A percentile compares a stretch with the other conserved stretches of the same genome.
These are phyloP conservation scores for Hydriomena furcata DNA, from an alignment of 2,888 invertebrate genomes.

Conservation along the genomic window DNA sequence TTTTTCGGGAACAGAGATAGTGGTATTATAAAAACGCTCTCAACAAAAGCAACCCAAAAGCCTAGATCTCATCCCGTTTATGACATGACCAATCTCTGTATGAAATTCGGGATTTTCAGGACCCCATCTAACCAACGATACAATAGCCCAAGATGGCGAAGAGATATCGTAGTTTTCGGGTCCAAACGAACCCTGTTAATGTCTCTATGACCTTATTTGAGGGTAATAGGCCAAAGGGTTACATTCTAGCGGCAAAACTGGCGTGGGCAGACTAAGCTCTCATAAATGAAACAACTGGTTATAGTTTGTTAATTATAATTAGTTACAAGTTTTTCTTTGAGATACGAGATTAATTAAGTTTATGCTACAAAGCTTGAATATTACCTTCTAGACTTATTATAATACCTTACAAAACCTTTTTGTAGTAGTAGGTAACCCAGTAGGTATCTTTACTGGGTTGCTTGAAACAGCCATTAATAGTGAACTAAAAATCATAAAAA, in stretches of 20 bases:
- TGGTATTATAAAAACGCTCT: neutral
- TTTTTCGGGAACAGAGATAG: too few relatives aligned
- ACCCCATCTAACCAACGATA: slow-evolving; percentile 8
- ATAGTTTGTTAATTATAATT: too few relatives aligned
- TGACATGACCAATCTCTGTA: neutral
- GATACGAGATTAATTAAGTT: slow-evolving; percentile 5
- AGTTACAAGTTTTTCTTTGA: slow-evolving; percentile 2
- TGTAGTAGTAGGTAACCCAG: too few relatives aligned
- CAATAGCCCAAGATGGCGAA: slow-evolving; percentile 19
- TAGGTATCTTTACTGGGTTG: too few relatives aligned
- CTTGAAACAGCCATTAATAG: too few relatives aligned
- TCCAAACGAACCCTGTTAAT: slow-evolving; percentile 29
- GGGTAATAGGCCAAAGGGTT: slow-evolving; percentile 34
- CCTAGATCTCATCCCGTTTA: slow-evolving; percentile 5
- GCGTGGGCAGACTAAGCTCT: neutral
- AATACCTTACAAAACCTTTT: too few relatives aligned
- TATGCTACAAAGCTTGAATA: neutral
- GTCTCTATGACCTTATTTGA: slow-evolving; percentile 39
- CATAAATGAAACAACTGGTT: slow-evolving; percentile 7
- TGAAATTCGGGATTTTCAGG: neutral
- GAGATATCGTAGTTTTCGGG: slow-evolving; percentile 37
- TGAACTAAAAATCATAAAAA: too few relatives aligned
- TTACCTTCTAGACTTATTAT: too few relatives aligned
- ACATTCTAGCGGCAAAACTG: slow-evolving; percentile 3
- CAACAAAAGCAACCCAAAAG: too few relatives aligned